phyloP scores from a whole-genome alignment of 2,888 invertebrate species.

The Amphipyra berbera region DNA sequence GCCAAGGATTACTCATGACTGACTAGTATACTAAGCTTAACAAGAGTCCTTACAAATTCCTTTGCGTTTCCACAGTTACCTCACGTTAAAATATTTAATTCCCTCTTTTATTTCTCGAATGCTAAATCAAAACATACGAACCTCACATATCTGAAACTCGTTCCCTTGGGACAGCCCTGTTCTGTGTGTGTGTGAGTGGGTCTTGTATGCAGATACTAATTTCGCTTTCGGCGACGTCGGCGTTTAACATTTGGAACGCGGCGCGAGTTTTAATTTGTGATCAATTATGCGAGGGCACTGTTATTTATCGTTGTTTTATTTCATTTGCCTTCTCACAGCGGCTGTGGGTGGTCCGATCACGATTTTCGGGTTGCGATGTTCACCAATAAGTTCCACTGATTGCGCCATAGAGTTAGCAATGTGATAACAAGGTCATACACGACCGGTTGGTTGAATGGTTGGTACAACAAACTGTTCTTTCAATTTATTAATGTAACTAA shows the following conservation, averaged over 20 bases:
- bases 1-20: conserved; percentile 41
- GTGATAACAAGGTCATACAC: conserved; percentile 48
- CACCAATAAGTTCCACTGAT: conserved; percentile 86
- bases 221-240: conserved; percentile 85
- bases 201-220: conserved; percentile 77
- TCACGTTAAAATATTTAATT: conserved; percentile 2
- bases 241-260: conserved; percentile 87
- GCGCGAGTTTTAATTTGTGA: conserved; percentile 89
- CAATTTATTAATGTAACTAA: background rate
- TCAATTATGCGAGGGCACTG: conserved; percentile 89
- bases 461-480: background rate
- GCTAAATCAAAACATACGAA: conserved; percentile 32
- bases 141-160: conserved; percentile 19
- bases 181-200: conserved; percentile 63
- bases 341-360: conserved; percentile 88
- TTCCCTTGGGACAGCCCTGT: conserved; percentile 60
- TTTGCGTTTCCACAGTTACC: conserved; percentile 24
- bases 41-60: conserved; percentile 3
- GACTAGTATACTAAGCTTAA: conserved; percentile 27
- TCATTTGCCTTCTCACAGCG: conserved; percentile 87
- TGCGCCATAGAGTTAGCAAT: conserved; percentile 79
- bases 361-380: conserved; percentile 83
- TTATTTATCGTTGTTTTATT: conserved; percentile 89
- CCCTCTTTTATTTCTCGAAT: conserved; percentile 41
- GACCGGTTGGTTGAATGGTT: background rate